phyloP scores from a whole-genome alignment of 2,113 vertebrate genomes.

The Rhadina sibilatrix region DNA sequence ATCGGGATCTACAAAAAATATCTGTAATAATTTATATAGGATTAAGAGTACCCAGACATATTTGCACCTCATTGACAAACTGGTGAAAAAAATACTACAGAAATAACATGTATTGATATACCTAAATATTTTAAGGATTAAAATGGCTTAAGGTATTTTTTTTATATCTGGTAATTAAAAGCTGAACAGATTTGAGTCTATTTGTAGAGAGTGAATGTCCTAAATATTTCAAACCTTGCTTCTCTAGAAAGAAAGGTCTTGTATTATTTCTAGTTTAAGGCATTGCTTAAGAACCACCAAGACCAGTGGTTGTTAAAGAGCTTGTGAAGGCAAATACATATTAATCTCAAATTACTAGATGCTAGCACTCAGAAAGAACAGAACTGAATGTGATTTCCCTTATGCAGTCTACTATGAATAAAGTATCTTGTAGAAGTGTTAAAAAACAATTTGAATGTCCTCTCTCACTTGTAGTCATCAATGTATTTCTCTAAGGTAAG shows the following conservation, averaged over 20 bases:
- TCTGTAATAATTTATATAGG: background rate
- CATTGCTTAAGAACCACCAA: background rate
- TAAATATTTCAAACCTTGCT: background rate
- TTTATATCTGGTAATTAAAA: background rate
- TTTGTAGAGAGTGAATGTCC: background rate
- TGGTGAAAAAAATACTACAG: background rate
- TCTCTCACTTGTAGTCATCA: background rate
- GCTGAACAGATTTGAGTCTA: background rate
- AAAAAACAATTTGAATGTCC: background rate
- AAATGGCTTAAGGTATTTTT: background rate
- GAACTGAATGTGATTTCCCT: background rate
- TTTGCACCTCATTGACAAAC: background rate
- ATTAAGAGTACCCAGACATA: background rate
- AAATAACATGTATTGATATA: background rate
- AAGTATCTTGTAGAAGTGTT: background rate
- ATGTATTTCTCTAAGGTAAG: background rate
- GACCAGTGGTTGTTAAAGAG: background rate
- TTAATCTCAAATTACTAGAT: background rate
- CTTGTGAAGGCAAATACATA: background rate
- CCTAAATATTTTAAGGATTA: background rate
- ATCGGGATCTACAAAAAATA: background rate
- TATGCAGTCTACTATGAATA: background rate
- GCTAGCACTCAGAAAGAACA: background rate
- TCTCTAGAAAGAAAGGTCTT: background rate
- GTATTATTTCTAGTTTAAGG: background rate